Evolutionary conservation across 1,140 invertebrate species (phyloP), one percentile per base, ranked within the genome.

Genomic region (Pseudomyrmex dendroicus): DNA sequence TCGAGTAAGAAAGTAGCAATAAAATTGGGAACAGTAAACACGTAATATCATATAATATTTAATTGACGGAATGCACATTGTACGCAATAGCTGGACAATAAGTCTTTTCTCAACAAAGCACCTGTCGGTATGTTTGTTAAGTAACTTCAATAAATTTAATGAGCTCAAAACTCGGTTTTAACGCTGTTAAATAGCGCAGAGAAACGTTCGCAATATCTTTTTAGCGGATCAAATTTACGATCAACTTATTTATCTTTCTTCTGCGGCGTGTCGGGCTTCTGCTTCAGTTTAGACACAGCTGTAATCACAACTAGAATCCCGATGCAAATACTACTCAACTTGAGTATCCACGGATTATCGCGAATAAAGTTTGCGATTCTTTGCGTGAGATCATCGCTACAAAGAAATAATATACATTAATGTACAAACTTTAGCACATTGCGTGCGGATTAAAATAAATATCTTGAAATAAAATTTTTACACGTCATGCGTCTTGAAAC

Each of bases 381-480:
- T 89, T 96, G 95, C 15, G 95, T 95, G 22, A 97, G 91, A 89
- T 97, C 96, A 91, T 97, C 96, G 93, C 96, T 97, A 93, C 90
- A 96, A 96, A 85, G 89, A 91, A 92, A 90, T 91, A 78, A 84
- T 84, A 73, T 12, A 84, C 15, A 84, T 73, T 56, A 56, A 68
- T 88, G 44, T 74, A 63, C 48, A 82, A 70, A 67, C 3, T 77
- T 73, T 35, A 35, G 3, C 35, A 35, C 35, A 1, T 35, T 35
- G 35, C 35, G 35, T 35, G 35, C 5, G 35, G 0, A 5, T 35
- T 35, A 35, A 35, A 35, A 44, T 35, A 61, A 10, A 44, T 48
- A 85, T 61, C 52, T 62, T 17, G n/a, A 46, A 66, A 67, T 2
- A 63, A 56, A 63, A 56, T 57, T 1, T 1, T 52, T 63, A 54